A percentile compares a stretch with the other conserved stretches of the same genome.
phyloP scores from a whole-genome alignment of 2,113 vertebrate species.

The Nothoprocta perdicaria region DNA sequence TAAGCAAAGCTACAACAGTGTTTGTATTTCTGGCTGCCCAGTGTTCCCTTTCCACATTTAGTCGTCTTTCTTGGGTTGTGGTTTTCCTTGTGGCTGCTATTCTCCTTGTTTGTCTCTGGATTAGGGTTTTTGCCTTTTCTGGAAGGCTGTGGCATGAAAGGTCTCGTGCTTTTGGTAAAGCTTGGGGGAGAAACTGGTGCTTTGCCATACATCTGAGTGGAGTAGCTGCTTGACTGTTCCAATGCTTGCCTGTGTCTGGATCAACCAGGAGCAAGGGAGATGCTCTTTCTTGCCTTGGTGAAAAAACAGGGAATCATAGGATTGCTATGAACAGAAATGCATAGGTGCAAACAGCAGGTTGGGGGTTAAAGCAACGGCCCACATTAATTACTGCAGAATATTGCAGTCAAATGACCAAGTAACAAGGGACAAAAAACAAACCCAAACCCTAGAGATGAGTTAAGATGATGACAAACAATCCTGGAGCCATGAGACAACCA shows the following conservation, averaged over 20 bases:
- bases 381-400: background rate
- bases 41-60: background rate
- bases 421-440: background rate
- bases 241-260: background rate
- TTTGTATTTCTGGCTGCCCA: background rate
- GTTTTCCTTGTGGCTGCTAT: background rate
- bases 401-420: background rate
- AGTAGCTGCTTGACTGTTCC: background rate
- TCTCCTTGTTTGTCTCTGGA: slow-evolving; percentile 21
- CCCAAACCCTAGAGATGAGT: background rate
- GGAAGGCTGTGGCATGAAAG: background rate
- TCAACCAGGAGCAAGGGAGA: background rate
- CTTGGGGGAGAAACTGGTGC: background rate
- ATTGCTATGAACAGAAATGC: background rate
- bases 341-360: background rate
- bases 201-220: background rate
- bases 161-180: background rate
- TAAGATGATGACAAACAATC: background rate
- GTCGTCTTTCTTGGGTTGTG: background rate
- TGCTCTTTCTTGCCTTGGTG: background rate
- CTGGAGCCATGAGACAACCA: background rate
- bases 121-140: background rate
- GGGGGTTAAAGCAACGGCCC: background rate
- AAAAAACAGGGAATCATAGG: background rate
- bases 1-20: background rate